Conservation (phyloP, 2,797 vertebrate species). For the Crax fasciolata region DNA sequence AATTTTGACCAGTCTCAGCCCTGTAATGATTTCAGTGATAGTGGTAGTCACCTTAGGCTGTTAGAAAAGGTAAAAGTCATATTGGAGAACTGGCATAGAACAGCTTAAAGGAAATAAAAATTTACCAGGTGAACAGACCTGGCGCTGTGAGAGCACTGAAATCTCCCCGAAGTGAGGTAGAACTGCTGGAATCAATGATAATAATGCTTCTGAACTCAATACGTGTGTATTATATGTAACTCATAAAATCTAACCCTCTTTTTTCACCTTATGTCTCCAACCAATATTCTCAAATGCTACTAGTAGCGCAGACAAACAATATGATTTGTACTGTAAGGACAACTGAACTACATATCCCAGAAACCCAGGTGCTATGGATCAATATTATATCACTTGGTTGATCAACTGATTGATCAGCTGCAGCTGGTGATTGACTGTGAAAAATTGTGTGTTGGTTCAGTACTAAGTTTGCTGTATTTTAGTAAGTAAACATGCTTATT, state of each 20-base stretch:
- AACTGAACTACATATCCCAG: background rate
- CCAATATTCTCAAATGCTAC: background rate
- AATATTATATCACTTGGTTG: background rate
- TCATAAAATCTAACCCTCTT: background rate
- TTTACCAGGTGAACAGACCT: background rate
- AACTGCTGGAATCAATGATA: background rate
- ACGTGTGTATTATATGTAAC: background rate
- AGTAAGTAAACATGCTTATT: background rate
- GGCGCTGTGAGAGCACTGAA: background rate
- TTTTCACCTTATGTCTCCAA: background rate
- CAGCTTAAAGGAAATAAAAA: background rate
- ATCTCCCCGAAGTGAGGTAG: background rate
- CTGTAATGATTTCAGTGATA: background rate
- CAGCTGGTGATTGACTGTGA: background rate
- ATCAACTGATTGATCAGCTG: background rate
- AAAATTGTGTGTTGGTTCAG: background rate
- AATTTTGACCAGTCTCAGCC: background rate
- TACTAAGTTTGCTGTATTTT: background rate
- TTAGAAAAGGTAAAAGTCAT: background rate
- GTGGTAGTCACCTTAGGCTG: background rate
- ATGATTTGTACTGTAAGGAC: accelerated
- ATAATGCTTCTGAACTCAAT: background rate
- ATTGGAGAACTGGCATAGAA: background rate
- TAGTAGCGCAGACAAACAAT: background rate
- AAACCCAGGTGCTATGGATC: background rate